Base-by-base conservation (phyloP, 2,797 vertebrate genomes). In the Aythya fuligula region DNA sequence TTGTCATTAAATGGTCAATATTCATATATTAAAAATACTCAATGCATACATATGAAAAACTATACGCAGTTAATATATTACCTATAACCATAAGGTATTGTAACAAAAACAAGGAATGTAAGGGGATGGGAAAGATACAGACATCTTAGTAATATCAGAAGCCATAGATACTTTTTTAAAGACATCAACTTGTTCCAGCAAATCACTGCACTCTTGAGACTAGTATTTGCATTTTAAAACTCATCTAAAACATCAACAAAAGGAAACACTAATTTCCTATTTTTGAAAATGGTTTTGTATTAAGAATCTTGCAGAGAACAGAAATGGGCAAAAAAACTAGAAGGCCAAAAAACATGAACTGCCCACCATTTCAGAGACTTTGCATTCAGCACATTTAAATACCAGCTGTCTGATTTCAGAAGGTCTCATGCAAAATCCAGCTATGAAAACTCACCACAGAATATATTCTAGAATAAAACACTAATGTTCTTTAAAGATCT, bases 391-490 rank as follows among this genome's bases (percentile, higher is more conserved):
- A 96, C 91, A 90, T 95, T 91, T 88, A 97, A 91, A 87, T 91
- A 90, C 75, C 79, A 92, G 70, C 45, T 89, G 85, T 78, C 90
- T 85, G 83, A 74, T 84, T 95, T 89, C 86, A 87, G 81, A 81
- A 86, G 83, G 53, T 94, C 82, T 96, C 96, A 96, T 97, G 96
- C 96, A 97, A 92, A 93, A 95, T 95, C 96, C 93, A 93, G 38
- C 93, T 80, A 96, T 85, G 89, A 96, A 87, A 95, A 93, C 66
- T 94, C 58, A 94, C 61, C 86, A 96, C 85, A 84, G 77, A 87
- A 93, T 94, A 89, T 92, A 95, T 89, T 93, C 73, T 94, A 93
- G 76, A 91, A 94, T 95, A 87, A 93, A 95, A 96, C 74, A 91
- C 82, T 54, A 34, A 73, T 70, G 39, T 67, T 83, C 73, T 93